Evolutionary conservation across 2,888 invertebrate genomes (phyloP), one percentile per base, ranked within the genome.

Genomic region (Zhuqinia jingwanae): DNA sequence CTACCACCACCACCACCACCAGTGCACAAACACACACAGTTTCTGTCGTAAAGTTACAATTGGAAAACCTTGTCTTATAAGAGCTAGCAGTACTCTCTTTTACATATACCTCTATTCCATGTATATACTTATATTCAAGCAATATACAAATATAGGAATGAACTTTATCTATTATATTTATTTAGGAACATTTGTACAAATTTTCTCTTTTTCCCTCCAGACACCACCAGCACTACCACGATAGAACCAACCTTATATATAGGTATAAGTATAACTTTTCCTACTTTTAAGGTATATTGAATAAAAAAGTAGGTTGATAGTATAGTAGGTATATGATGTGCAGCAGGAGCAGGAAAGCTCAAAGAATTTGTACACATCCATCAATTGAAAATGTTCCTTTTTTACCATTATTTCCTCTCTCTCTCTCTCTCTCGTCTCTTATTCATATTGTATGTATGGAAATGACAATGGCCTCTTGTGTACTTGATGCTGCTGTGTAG

Each of bases 391-490:
- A 73, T 82, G 82, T 63, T 82, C 73, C 58, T 60, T 78, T 75
- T 63, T 63, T 42, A 45, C 3, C 75, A 42, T 42, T 56, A 56
- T 56, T 75, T 81, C 36, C 36, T 8, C 58, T 36, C 73, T 78
- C 17, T 75, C 45, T 75, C 77, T 8, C 36, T 8, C 58, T 36
- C 73, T 78, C 17, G 63, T 77, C 42, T 81, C 60, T 65, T 81
- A 77, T 86, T 87, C 77, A 82, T 82, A 82, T 82, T 86, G 56
- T 73, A 78, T 70, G 82, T 76, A 87, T 87, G 77, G 87, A 87
- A 82, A 82, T 87, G 87, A 82, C 78, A 81, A 82, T 87, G 27
- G 78, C 58, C 60, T 65, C 80, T 68, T 25, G 68, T 47, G 70
- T 6, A n/a, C 47, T 47, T 1, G 15, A 13, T 50, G 50, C n/a